phyloP scores from a whole-genome alignment of 2,888 invertebrate species.

The Escarpia spicata region DNA sequence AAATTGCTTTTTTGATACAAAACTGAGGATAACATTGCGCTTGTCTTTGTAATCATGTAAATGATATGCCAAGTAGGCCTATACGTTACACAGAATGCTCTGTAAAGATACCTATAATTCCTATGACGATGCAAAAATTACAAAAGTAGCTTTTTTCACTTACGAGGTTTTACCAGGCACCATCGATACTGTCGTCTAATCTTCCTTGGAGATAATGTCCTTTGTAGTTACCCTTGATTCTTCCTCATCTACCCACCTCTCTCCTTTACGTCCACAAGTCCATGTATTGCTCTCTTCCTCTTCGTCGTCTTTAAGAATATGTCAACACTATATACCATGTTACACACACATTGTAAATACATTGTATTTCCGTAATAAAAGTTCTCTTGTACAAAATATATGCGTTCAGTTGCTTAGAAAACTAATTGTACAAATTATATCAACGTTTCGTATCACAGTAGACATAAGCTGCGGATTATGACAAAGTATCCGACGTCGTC shows the following conservation, averaged over 20 bases:
- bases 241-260: neutral
- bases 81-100: too few relatives aligned
- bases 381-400: neutral
- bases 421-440: neutral
- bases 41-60: too few relatives aligned
- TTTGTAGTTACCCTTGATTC: too few relatives aligned
- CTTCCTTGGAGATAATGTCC: too few relatives aligned
- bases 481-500: neutral
- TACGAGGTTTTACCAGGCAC: too few relatives aligned
- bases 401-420: neutral
- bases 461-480: neutral
- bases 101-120: too few relatives aligned
- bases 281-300: neutral
- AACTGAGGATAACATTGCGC: too few relatives aligned
- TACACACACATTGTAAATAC: neutral
- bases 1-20: too few relatives aligned
- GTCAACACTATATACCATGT: neutral
- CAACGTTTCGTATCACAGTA: neutral
- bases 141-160: too few relatives aligned
- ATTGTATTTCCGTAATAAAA: slow-evolving; percentile 1
- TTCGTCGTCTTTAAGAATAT: neutral
- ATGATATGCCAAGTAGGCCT: too few relatives aligned
- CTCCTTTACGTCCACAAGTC: neutral
- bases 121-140: too few relatives aligned
- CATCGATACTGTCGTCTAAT: too few relatives aligned